Evolutionary conservation across 2,888 invertebrate species (phyloP), one percentile per base, ranked within the genome.

Genomic region (Phortica magna): DNA sequence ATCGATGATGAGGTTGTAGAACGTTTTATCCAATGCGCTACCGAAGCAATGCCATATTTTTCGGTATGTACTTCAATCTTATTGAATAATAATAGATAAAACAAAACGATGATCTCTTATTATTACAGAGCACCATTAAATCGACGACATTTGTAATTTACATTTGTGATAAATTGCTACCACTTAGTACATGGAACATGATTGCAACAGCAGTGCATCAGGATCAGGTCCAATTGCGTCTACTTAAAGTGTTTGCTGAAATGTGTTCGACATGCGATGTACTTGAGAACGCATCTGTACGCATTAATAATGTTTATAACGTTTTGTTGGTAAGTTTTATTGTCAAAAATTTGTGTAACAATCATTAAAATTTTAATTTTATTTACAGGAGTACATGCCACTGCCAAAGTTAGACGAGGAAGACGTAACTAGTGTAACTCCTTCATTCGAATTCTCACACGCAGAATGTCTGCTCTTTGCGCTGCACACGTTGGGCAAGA

Each of bases 401-500:
- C 93, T 96, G 83, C 98, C 98, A 19, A 96, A 98, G 75, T 92
- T 95, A 74, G 95, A 95, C 81, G 94, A 83, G 59, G 93, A 94
- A 81, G 94, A 94, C 73, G 91, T 92, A 76, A 91, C 93, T 43
- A 93, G 92, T 59, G 92, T 95, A 65, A 94, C 95, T 80, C 97
- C 98, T n/a, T 95, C 96, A 78, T 94, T 98, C 71, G 96, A 98
- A 90, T 98, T 98, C 90, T 97, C 98, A 55, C 96, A 96, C 89
- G 97, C 98, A 2, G 99, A 99, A 93, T 98, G 98, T 93, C 93
- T 98, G 53, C 93, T 99, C 84, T 98, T 91, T 82, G 94, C 94
- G 12, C 92, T 95, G 65, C 95, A 95, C 88, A 95, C 96, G 75
- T 82, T 99, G 67, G 97, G 96, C 74, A 94, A 95, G 80, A 96